Conservation (phyloP, 2,797 vertebrate genomes). For the Spheniscus humboldti region DNA sequence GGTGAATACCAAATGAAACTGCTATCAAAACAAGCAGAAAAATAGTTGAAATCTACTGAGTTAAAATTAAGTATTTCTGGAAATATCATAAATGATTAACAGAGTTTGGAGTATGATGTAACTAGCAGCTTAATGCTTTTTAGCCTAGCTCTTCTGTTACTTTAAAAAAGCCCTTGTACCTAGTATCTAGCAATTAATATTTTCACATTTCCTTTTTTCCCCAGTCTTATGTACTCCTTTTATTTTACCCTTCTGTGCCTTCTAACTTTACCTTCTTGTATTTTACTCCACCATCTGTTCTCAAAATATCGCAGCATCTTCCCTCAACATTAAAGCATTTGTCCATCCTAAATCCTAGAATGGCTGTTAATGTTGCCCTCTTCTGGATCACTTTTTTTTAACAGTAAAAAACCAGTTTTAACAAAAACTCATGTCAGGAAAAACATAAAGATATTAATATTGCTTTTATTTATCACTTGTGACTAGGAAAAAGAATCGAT, state of each 20-base stretch:
- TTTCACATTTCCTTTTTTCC: background rate
- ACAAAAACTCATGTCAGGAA: background rate
- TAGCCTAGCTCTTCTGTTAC: background rate
- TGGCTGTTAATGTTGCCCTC: slow-evolving; percentile 17
- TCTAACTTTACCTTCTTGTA: background rate
- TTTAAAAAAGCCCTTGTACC: background rate
- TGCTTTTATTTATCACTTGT: background rate
- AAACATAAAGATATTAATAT: background rate
- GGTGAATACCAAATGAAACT: background rate
- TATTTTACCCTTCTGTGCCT: background rate
- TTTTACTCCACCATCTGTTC: background rate
- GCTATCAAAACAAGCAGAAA: background rate
- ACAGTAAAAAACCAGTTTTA: background rate
- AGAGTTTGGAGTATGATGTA: background rate
- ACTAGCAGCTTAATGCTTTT: background rate
- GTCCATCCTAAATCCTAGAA: background rate
- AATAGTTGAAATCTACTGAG: background rate
- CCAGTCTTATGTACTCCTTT: background rate
- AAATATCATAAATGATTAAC: background rate
- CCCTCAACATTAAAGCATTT: background rate
- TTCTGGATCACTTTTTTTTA: background rate
- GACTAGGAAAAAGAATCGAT: background rate
- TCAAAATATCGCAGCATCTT: background rate
- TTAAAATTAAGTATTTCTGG: background rate
- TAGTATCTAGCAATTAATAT: background rate